Evolutionary conservation across 2,113 vertebrate genomes (phyloP), one percentile per base, ranked within the genome.

Genomic region (Ranitomeya variabilis): DNA sequence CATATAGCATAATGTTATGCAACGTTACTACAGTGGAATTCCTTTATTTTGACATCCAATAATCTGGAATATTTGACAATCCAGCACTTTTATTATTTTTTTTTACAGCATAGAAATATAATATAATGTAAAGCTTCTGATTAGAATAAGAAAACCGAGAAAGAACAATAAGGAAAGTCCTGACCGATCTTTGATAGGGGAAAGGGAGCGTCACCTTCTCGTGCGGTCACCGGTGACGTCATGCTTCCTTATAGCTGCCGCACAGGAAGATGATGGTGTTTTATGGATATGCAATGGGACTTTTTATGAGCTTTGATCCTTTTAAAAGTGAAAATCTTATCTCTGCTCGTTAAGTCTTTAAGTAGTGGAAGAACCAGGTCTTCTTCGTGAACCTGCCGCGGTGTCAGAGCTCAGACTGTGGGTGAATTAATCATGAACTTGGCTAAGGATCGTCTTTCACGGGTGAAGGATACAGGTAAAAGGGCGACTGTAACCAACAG

Each of bases 401-500:
- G 82, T 23, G 51, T 10, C 14, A 67, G 57, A 66, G 86, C 73
- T 14, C 15, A 18, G 54, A 71, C 67, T 62, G 55, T 23, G 6
- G 69, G 57, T 64, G 71, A 73, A 83, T 88, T 77, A 88, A 60
- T 88, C 57, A 88, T 83, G 80, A 83, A 59, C 79, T 26, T 59
- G 31, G 79, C 66, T 37, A 54, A 73, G 86, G 79, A 74, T 83
- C 82, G 15, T 78, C 80, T 77, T 76, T 62, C 87, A 76, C 55
- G 69, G 18, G 57, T 14, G 6, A 55, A 59, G 31, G 55, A 83
- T 26, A 64, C 71, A 55, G 80, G 71, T 82, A 13, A 87, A 77
- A 66, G 80, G 51, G 51, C 64, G 71, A 71, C 5, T 52, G 21
- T 31, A n/a, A 10, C 66, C 51, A 55, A 82, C 10, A 57, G 51